Conservation (phyloP, 1,140 invertebrate species). For the Aphis craccivora region DNA sequence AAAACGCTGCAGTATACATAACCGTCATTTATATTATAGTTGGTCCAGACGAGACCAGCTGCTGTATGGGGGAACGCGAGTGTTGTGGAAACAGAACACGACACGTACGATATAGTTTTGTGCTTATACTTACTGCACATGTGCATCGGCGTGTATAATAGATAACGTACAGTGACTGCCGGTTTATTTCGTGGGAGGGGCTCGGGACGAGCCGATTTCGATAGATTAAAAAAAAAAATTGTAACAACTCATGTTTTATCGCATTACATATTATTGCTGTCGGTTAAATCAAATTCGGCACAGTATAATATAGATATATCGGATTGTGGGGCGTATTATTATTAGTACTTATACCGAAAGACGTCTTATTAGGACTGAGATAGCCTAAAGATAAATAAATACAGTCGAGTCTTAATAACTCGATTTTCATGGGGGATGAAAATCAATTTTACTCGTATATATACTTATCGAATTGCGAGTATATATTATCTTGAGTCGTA, state of each 20-base stretch:
- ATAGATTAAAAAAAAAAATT: background rate
- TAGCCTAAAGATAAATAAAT: background rate
- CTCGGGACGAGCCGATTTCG: background rate
- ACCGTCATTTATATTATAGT: background rate
- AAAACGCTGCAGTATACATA: background rate
- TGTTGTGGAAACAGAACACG: background rate
- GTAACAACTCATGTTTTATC: background rate
- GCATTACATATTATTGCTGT: background rate
- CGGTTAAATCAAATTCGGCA: background rate
- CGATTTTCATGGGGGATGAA: background rate
- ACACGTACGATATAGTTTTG: background rate
- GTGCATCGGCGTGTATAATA: background rate
- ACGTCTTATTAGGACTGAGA: background rate
- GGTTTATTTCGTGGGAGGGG: background rate
- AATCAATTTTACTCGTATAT: background rate
- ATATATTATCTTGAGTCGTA: background rate
- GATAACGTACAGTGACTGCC: background rate
- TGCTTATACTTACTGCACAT: background rate
- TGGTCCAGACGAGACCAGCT: background rate
- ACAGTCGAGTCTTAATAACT: background rate
- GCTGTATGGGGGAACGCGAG: fast-evolving
- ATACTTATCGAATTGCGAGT: background rate
- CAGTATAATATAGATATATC: too few species aligned
- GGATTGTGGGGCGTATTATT: too few species aligned
- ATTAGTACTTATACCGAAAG: background rate